Evolutionary conservation across 2,113 vertebrate genomes (phyloP), one percentile per base, ranked within the genome.

Genomic region (Megaceryle torquata): DNA sequence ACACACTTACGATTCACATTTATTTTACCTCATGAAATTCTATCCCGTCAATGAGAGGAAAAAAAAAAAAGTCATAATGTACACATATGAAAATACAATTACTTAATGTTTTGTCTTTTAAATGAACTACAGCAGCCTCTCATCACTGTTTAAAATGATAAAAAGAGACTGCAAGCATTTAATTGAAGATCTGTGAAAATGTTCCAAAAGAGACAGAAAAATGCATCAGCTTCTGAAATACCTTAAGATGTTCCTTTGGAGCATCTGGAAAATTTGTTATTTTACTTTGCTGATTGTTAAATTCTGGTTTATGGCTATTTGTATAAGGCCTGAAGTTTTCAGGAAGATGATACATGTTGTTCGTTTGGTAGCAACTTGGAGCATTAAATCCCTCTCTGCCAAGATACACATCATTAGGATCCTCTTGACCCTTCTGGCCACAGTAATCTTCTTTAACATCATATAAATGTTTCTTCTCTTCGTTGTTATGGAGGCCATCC

Each of bases 191-290:
- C 16, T 21, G 8, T 19, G 53, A 83, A 86, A 80, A 57, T 22
- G 60, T 90, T 48, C 16, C 17, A 77, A 43, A 29, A 68, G 18
- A 60, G 25, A 70, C 15, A 91, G 31, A 78, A 86, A 88, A 85
- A 59, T 2, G 5, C 3, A 48, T n/a, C 76, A 78, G 44, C 19
- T 94, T 84, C 90, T 86, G 50, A 67, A 92, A 86, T 96, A 99
- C 99, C 97, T 99, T 98, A 97, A 98, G 98, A 88, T 97, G 96
- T 53, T 98, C 97, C 39, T 98, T 97, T 16, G 96, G 67, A 77
- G 91, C 48, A 84, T 97, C 97, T 56, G 97, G 88, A 74, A 98
- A 96, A 68, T 72, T 94, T 77, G 97, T 61, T 57, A 96, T 86
- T 85, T 96, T 97, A 85, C 46, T 86, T 91, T 97, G 96, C 13